Evolutionary conservation across 2,888 invertebrate genomes (phyloP), one percentile per base, ranked within the genome.

Genomic region (Beris morrisii): DNA sequence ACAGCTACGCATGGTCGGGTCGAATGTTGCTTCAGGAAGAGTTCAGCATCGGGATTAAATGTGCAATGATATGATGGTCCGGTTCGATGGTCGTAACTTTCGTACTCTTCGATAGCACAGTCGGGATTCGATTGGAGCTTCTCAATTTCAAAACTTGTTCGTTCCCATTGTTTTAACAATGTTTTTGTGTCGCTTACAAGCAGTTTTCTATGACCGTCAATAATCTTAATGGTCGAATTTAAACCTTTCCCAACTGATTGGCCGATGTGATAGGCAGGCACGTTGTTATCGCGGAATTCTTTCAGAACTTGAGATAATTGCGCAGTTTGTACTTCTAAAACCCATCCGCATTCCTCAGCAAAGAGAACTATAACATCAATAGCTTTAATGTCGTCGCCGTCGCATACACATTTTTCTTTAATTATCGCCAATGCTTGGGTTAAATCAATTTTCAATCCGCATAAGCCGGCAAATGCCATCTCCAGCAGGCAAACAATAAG

Each of bases 381-480:
- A 2, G 85, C 84, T 38, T 64, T 50, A 1, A 54, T 5, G 1
- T 68, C 66, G 3, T 79, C 69, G 48, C 69, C 71, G 0, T 69
- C 58, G 22, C 7, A 61, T 28, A 50, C 61, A 22, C 32, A 50
- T 38, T 52, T 32, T n/a, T 31, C 48, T n/a, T 52, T 32, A 6
- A 61, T 15, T 4, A 15, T 38, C 12, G 38, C 13, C 15, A 75
- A 30, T 68, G 83, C 82, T 67, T 86, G 84, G 0, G 80, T 78
- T 15, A 93, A 75, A 70, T 90, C 84, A 0, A 92, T 77, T 13
- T 86, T 81, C 13, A 95, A 74, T 1, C 96, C 96, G 72, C 90
- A 87, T 67, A 96, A 83, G 45, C 97, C 97, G 66, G 89, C 95
- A 76, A 98, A 93, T n/a, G 92, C 91, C 97, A 98, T 97, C 82